Evolutionary conservation across 2,797 vertebrate species (phyloP).

Genomic region (Anguilla megastoma): DNA sequence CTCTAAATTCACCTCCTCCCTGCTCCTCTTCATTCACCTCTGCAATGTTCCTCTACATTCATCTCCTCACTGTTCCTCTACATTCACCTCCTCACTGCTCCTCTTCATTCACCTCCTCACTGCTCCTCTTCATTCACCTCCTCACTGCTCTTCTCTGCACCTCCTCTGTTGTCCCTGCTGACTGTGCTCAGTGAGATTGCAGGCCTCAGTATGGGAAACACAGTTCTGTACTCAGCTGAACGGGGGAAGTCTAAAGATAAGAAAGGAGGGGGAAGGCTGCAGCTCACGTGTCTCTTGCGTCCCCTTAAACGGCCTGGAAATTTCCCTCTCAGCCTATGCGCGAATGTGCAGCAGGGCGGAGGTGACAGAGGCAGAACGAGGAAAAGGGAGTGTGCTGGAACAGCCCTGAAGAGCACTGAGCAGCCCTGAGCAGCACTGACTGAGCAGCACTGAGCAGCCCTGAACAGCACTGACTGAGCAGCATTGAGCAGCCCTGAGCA

Average conservation of each 20-base stretch:
- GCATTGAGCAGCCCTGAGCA: too few species aligned
- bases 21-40: too few species aligned
- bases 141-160: neutral
- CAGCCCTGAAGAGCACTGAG: too few species aligned
- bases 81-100: too few species aligned
- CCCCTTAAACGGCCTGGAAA: constrained; percentile 1
- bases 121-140: too few species aligned
- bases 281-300: neutral
- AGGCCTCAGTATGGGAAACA: neutral
- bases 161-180: neutral
- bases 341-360: neutral
- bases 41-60: too few species aligned
- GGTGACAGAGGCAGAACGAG: neutral
- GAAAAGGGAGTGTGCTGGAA: neutral
- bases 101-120: too few species aligned
- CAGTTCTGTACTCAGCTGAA: neutral
- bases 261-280: neutral
- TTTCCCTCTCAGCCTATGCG: neutral
- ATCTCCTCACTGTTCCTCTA: too few species aligned
- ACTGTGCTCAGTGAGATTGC: neutral
- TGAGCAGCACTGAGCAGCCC: too few species aligned
- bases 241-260: neutral
- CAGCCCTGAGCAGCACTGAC: too few species aligned
- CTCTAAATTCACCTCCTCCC: neutral
- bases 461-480: too few species aligned